A percentile compares a stretch with the other conserved stretches of the same genome.
Evolutionary conservation across 2,113 vertebrate species (phyloP).

Genomic region (Bufo gargarizans): DNA sequence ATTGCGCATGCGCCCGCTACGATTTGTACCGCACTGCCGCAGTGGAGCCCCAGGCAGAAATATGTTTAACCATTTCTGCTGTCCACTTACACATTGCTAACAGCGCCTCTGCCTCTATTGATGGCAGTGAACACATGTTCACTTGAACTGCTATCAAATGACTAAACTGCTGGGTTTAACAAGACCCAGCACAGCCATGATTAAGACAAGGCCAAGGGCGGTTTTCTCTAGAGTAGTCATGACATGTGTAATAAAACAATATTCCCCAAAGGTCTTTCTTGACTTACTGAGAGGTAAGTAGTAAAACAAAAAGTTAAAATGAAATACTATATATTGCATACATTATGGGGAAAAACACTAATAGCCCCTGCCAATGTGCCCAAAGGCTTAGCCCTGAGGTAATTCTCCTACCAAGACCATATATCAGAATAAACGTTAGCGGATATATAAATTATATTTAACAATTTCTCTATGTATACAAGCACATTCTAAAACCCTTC

Average conservation of each 20-base stretch:
- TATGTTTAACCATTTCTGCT: not conserved
- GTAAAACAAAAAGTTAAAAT: too few relatives aligned
- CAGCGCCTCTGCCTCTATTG: not conserved
- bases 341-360: not conserved
- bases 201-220: too few relatives aligned
- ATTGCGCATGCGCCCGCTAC: too few relatives aligned
- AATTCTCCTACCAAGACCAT: not conserved
- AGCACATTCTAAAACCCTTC: not conserved
- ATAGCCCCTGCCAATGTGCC: too few relatives aligned
- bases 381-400: too few relatives aligned
- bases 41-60: too few relatives aligned
- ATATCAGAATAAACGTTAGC: not conserved
- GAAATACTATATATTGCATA: not conserved
- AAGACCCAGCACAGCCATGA: not conserved
- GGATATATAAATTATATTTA: not conserved
- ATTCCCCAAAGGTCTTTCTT: too few relatives aligned
- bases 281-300: too few relatives aligned
- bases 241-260: too few relatives aligned
- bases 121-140: not conserved
- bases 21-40: too few relatives aligned
- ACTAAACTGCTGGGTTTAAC: not conserved
- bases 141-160: not conserved
- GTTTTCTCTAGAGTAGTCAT: too few relatives aligned
- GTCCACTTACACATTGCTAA: not conserved
- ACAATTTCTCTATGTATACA: not conserved